These are phyloP conservation scores for Acrocephalus scirpaceus DNA, from an alignment of 2,797 vertebrate genomes.

Conservation along the genomic window DNA sequence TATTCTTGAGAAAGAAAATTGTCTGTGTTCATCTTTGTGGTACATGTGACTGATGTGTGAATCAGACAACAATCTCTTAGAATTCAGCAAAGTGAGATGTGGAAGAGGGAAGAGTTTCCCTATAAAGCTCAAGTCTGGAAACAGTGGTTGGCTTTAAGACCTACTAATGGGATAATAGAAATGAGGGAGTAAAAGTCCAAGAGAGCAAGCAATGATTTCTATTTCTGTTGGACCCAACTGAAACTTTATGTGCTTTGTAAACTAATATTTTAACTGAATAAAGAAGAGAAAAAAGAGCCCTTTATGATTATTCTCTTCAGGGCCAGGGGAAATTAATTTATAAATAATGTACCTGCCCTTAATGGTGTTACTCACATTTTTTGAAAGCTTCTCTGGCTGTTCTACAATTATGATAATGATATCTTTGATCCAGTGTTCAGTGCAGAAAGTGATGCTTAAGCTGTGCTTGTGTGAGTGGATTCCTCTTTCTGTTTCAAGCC, in stretches of 20 bases:
- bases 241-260: constrained; percentile 11
- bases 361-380: neutral
- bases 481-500: neutral
- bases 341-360: constrained; percentile 30
- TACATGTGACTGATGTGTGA: neutral
- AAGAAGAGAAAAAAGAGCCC: neutral
- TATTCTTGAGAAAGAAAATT: neutral
- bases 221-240: neutral
- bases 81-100: neutral
- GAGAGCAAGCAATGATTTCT: neutral
- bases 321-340: neutral
- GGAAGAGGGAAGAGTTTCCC: neutral
- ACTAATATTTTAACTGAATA: neutral
- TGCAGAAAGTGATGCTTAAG: neutral
- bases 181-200: neutral
- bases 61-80: neutral
- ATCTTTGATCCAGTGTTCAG: neutral
- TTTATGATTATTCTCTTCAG: neutral
- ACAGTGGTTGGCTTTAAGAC: neutral
- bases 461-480: neutral
- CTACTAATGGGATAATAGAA: neutral
- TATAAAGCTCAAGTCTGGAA: neutral
- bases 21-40: neutral
- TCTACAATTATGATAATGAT: constrained; percentile 9
- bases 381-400: neutral